Conservation (phyloP, 64 coral and sea anemone genomes). For the Porites lutea region DNA sequence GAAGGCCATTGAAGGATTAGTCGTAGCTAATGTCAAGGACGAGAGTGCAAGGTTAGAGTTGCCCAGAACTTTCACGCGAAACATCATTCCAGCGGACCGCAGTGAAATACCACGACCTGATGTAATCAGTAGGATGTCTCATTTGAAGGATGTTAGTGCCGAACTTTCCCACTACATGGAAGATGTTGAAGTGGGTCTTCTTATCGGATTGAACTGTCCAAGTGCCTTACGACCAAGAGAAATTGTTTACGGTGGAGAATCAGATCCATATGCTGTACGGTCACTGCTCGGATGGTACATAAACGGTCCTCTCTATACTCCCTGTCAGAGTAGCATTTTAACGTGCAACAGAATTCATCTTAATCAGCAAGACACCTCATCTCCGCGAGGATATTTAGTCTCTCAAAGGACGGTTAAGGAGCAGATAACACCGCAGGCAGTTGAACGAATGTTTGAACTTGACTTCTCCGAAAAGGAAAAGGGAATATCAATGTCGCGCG, state of each 20-base stretch:
- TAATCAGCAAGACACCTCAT: neutral
- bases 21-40: too few relatives aligned
- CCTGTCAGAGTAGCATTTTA: neutral
- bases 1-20: slow-evolving; percentile 36
- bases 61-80: slow-evolving; percentile 25
- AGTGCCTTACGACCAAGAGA: slow-evolving; percentile 60
- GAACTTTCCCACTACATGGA: slow-evolving; percentile 51
- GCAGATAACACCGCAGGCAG: slow-evolving; percentile 34
- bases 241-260: slow-evolving; percentile 53
- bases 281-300: slow-evolving; percentile 70
- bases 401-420: slow-evolving; percentile 39
- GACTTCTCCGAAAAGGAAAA: slow-evolving; percentile 73
- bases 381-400: neutral
- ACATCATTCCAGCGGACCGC: slow-evolving; percentile 64
- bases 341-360: slow-evolving; percentile 30
- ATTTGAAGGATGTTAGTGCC: slow-evolving; percentile 34
- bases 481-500: neutral
- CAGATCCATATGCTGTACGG: slow-evolving; percentile 52
- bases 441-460: slow-evolving; percentile 50
- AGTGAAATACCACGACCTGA: slow-evolving; percentile 72
- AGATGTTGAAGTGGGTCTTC: slow-evolving; percentile 70
- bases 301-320: slow-evolving; percentile 43
- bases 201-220: slow-evolving; percentile 81
- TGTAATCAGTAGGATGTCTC: slow-evolving; percentile 23
- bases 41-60: neutral